phyloP scores from a whole-genome alignment of 2,113 vertebrate species.

The Melanocharis versteri region DNA sequence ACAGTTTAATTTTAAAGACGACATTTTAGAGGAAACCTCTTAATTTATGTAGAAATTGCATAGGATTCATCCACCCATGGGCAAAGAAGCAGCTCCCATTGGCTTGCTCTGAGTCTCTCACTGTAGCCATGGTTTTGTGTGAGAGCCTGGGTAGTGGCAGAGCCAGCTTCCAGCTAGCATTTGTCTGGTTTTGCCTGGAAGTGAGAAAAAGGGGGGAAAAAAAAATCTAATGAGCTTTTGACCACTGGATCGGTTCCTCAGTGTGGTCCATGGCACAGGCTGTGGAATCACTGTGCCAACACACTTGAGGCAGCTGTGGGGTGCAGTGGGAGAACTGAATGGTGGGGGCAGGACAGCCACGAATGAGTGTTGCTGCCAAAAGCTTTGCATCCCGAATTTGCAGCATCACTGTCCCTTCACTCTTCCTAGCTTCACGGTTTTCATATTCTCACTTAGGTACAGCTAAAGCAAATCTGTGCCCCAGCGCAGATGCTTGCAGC shows the following conservation, averaged over 20 bases:
- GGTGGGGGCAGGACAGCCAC: not conserved
- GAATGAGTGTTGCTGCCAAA: not conserved
- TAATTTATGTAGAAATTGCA: not conserved
- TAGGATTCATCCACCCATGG: not conserved
- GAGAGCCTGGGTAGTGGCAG: not conserved
- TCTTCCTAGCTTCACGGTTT: not conserved
- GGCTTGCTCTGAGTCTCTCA: not conserved
- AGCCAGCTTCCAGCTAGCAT: not conserved
- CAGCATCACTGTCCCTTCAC: not conserved
- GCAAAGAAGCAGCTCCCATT: not conserved
- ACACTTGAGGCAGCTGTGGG: not conserved
- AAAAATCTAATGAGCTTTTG: not conserved
- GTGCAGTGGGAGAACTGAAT: not conserved
- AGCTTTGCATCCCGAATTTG: not conserved
- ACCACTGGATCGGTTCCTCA: not conserved
- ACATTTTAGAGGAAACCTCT: not conserved
- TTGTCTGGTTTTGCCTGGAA: not conserved
- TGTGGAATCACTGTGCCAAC: not conserved
- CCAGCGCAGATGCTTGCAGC: not conserved
- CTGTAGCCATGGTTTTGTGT: not conserved
- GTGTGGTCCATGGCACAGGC: not conserved
- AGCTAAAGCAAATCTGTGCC: not conserved
- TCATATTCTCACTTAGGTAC: not conserved
- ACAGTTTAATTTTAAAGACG: not conserved
- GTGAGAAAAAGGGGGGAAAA: fast-evolving